phyloP scores from a whole-genome alignment of 2,797 vertebrate genomes.

The Apogon hyalosoma region DNA sequence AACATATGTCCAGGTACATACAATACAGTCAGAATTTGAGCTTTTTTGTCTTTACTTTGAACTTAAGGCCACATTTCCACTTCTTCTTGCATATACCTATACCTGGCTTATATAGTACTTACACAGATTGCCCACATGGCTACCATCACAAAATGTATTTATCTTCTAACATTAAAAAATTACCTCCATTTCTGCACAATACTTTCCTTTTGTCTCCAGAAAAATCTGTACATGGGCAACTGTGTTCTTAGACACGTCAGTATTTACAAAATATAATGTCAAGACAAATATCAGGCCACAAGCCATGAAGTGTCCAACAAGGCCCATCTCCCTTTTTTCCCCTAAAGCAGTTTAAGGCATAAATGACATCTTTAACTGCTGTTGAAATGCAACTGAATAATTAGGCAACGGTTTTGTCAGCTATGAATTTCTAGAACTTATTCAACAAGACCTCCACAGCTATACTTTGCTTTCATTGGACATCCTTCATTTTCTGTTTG shows the following conservation, averaged over 20 bases:
- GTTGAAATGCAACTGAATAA: slow-evolving; percentile 26
- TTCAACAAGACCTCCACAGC: slow-evolving; percentile 36
- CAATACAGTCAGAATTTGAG: neutral
- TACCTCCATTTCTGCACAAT: slow-evolving; percentile 16
- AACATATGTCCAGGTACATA: slow-evolving; percentile 18
- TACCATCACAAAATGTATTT: slow-evolving; percentile 31
- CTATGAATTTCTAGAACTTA: slow-evolving; percentile 14
- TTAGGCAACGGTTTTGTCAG: neutral
- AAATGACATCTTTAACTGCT: slow-evolving; percentile 6
- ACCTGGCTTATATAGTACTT: neutral
- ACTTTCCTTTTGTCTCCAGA: neutral
- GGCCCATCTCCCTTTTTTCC: neutral
- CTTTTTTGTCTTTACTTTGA: slow-evolving; percentile 14
- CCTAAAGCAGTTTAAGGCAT: slow-evolving; percentile 55
- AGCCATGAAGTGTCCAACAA: slow-evolving; percentile 15
- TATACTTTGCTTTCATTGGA: slow-evolving; percentile 40
- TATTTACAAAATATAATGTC: slow-evolving; percentile 45
- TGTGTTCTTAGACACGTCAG: slow-evolving; percentile 5
- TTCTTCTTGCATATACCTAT: slow-evolving; percentile 8
- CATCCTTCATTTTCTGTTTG: slow-evolving; percentile 31
- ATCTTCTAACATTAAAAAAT: slow-evolving; percentile 61
- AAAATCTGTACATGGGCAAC: neutral
- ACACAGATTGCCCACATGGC: slow-evolving; percentile 24
- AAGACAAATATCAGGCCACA: slow-evolving; percentile 8
- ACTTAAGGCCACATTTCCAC: slow-evolving; percentile 70